Percentiles rank a stretch among this genome's conserved stretches.
Conservation (phyloP, 1,140 invertebrate genomes). For the Pachypsylla venusta region DNA sequence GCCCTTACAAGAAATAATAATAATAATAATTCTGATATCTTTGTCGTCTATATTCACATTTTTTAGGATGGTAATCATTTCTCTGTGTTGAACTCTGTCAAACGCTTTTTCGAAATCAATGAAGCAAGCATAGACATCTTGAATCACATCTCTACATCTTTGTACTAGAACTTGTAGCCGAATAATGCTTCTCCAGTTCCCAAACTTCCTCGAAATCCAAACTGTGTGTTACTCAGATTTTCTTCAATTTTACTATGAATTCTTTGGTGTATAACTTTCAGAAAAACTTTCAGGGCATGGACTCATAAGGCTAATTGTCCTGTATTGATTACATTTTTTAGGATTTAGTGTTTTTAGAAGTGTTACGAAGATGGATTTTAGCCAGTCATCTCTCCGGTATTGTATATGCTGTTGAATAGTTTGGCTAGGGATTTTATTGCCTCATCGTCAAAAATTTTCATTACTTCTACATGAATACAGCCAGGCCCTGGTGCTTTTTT, state of each 20-base stretch:
- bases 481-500: not conserved
- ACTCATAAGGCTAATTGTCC: conserved; percentile 19
- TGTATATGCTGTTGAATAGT: conserved; percentile 19
- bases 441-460: not conserved
- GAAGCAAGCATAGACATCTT: not conserved
- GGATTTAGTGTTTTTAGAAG: conserved; percentile 20
- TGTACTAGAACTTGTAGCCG: conserved; percentile 20
- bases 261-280: conserved; percentile 10
- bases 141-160: conserved; percentile 16
- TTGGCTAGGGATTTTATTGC: not conserved
- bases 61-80: conserved; percentile 4
- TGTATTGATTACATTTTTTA: conserved; percentile 15
- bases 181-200: conserved; percentile 23
- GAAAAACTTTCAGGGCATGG: conserved; percentile 19
- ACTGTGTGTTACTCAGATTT: not conserved
- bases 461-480: not conserved
- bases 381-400: conserved; percentile 18
- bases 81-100: not conserved
- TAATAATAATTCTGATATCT: too few relatives aligned
- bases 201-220: conserved; percentile 1
- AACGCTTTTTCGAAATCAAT: conserved; percentile 12
- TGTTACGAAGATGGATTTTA: conserved; percentile 19
- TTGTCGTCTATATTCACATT: conserved; percentile 12
- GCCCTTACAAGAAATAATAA: too few relatives aligned
- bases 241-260: not conserved